A percentile compares a stretch with the other conserved stretches of the same genome.
phyloP scores from a whole-genome alignment of 35 echinoderm and acorn worm species.

The Anneissia japonica region DNA sequence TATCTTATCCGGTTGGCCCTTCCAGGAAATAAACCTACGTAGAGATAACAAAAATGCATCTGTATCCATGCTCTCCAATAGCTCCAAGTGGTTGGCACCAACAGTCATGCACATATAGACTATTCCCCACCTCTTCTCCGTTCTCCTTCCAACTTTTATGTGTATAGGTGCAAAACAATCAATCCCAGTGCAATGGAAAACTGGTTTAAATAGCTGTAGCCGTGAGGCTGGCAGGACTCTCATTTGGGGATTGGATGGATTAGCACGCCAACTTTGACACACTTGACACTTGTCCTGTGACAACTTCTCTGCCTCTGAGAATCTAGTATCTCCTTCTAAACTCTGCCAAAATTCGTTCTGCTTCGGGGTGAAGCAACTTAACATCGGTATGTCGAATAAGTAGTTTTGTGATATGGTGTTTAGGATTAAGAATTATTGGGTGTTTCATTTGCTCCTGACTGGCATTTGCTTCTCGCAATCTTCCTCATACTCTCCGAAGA shows the following conservation, averaged over 20 bases:
- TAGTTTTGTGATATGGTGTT: not conserved
- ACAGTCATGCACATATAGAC: not conserved
- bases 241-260: constrained; percentile 24
- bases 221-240: constrained; percentile 33
- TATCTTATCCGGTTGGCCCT: constrained; percentile 17
- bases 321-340: constrained; percentile 16
- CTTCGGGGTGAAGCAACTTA: no score
- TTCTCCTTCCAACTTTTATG: not conserved
- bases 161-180: not conserved
- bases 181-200: constrained; percentile 15
- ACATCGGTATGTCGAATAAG: not conserved
- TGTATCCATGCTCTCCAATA: not conserved
- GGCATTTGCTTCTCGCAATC: not conserved
- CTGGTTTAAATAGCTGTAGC: constrained; percentile 22
- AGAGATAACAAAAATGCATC: constrained; percentile 1
- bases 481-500: not conserved
- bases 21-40: no score
- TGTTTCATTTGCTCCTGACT: not conserved
- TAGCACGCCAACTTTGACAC: constrained; percentile 25
- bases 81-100: no score
- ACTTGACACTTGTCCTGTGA: not conserved
- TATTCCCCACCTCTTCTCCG: constrained; percentile 10
- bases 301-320: not conserved
- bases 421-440: not conserved
- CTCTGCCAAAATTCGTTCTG: no score